Evolutionary conservation across 1,140 invertebrate species (phyloP), one percentile per base, ranked within the genome.

Genomic region (Trissolcus basalis): DNA sequence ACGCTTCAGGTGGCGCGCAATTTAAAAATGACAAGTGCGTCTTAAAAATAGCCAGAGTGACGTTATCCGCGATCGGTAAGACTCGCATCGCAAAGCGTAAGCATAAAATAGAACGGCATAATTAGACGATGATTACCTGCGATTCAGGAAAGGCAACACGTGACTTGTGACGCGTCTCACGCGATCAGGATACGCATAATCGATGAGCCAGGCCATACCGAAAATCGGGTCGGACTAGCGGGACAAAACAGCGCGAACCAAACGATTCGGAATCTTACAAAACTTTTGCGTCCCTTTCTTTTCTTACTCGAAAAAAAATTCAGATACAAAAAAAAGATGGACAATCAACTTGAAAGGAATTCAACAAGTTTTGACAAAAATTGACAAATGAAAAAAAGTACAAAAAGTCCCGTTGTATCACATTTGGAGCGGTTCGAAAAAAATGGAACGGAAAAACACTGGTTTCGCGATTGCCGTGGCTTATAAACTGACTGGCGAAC

Each of bases 91-190:
- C 44, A 14, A 8, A 27, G 27, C 2, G 2, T 41, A 9, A 6
- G 36, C 32, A 36, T 11, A n/a, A 39, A 39, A 19, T 9, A 19
- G n/a, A 9, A 33, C 5, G 16, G 27, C 53, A 67, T 35, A 56
- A 67, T 39, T 58, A 53, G 19, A 50, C 39, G 19, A 64, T 48
- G 61, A 27, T 68, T 83, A 86, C 85, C 84, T 85, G 75, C 74
- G 80, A 27, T 81, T 68, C 27, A 85, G 32, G 60, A 85, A 83
- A 15, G 85, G 83, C 45, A 80, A 13, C 11, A 80, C 49, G 48
- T 71, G 74, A 15, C 75, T 60, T 16, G 82, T 50, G 3, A 80
- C 16, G n/a, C 45, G 54, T 49, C 73, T 78, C 53, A 86, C 64
- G 49, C 77, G 78, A 54, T 78, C 63, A 16, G 80, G 68, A 70